Conservation (phyloP, 1,140 invertebrate genomes). For the Zaprionus davidi region DNA sequence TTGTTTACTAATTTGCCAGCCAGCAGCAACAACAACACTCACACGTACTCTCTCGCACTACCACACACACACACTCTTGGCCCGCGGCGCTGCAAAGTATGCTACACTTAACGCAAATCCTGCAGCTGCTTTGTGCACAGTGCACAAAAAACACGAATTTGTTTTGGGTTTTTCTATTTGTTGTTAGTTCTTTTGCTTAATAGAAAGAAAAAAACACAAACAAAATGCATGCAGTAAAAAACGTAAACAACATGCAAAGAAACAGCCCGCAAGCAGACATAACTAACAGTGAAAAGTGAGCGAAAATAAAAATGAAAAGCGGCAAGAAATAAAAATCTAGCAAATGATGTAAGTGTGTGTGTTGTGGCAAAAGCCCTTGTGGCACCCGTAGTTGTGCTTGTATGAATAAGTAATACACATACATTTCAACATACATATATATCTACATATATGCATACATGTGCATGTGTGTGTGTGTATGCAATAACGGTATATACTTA, state of each 20-base stretch:
- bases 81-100: constrained; percentile 42
- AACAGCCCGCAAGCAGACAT: constrained; percentile 74
- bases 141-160: constrained; percentile 54
- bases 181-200: constrained; percentile 31
- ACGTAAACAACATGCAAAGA: constrained; percentile 74
- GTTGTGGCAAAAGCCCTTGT: background rate
- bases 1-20: constrained; percentile 62
- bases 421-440: background rate
- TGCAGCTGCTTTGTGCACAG: constrained; percentile 45
- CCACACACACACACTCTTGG: constrained; percentile 12
- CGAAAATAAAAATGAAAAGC: constrained; percentile 62
- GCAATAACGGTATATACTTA: background rate
- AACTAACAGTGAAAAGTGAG: constrained; percentile 78
- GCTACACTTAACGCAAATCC: constrained; percentile 63
- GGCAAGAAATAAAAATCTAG: constrained; percentile 31
- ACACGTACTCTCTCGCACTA: constrained; percentile 11
- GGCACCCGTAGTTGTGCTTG: background rate
- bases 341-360: constrained; percentile 54
- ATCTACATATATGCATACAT: background rate
- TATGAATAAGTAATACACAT: constrained; percentile 31
- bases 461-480: background rate
- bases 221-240: constrained; percentile 64
- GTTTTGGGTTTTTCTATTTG: constrained; percentile 42
- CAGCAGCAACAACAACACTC: background rate
- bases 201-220: constrained; percentile 45